A percentile compares a stretch with the other conserved stretches of the same genome.
Conservation (phyloP, 2,797 vertebrate genomes). For the Sebastes variabilis region DNA sequence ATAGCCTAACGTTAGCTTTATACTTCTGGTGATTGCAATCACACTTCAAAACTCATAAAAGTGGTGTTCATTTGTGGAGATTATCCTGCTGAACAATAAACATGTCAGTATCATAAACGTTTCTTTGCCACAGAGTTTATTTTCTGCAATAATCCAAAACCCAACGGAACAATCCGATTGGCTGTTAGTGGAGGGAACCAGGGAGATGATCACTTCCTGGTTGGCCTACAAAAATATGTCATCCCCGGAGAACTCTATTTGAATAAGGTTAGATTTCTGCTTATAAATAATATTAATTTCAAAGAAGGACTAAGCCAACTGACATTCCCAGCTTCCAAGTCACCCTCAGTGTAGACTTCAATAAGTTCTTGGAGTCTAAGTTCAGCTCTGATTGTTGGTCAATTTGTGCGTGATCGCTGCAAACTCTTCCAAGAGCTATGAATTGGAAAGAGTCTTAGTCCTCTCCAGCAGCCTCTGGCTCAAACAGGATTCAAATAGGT, state of each 20-base stretch:
- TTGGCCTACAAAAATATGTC: too few species aligned
- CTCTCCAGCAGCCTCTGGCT: background rate
- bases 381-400: background rate
- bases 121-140: too few species aligned
- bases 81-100: too few species aligned
- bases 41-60: too few species aligned
- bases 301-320: background rate
- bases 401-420: background rate
- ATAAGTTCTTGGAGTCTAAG: background rate
- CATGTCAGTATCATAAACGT: too few species aligned
- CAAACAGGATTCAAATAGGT: conserved; percentile 4
- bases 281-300: background rate
- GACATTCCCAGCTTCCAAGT: background rate
- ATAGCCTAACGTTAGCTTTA: too few species aligned
- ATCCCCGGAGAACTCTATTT: background rate
- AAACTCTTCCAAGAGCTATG: background rate
- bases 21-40: too few species aligned
- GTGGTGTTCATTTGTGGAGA: too few species aligned
- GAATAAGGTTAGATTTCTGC: background rate
- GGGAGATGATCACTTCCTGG: too few species aligned
- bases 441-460: background rate
- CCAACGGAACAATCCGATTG: too few species aligned
- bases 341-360: background rate
- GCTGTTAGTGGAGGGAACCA: too few species aligned
- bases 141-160: too few species aligned